Evolutionary conservation across 2,113 vertebrate species (phyloP).

Genomic region (Neomonachus schauinslandi): DNA sequence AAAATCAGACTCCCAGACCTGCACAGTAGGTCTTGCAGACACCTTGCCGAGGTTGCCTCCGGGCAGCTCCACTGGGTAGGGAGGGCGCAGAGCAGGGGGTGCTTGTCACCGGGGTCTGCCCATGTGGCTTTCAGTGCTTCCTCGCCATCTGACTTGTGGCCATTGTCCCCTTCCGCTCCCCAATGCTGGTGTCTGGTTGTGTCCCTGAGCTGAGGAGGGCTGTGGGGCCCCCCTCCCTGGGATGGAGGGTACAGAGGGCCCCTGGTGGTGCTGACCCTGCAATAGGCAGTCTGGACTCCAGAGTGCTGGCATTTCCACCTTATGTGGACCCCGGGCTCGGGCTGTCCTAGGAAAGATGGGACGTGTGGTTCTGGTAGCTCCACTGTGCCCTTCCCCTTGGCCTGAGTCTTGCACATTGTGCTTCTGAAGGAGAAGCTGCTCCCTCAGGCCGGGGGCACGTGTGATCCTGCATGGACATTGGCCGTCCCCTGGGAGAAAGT

Average conservation of each 20-base stretch:
- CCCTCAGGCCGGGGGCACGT: background rate
- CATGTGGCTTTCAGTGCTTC: rapidly evolving
- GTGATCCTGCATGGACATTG: background rate
- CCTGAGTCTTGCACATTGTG: background rate
- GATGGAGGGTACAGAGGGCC: background rate
- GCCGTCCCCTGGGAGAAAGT: background rate
- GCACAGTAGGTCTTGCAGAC: rapidly evolving
- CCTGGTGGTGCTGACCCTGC: rapidly evolving
- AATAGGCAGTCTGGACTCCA: background rate
- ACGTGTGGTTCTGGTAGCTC: rapidly evolving
- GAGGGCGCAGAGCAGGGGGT: background rate
- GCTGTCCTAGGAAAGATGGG: background rate
- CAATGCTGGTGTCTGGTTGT: rapidly evolving
- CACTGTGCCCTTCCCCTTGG: rapidly evolving
- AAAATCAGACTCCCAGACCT: background rate
- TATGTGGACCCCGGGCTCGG: background rate
- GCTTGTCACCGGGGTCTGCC: background rate
- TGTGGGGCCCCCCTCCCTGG: rapidly evolving
- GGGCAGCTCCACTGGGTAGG: background rate
- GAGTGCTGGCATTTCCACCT: background rate
- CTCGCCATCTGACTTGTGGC: rapidly evolving
- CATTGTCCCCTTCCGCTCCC: rapidly evolving
- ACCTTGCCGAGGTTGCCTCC: background rate
- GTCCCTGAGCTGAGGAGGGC: background rate
- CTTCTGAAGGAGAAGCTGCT: background rate